These are phyloP conservation scores for Cheilosia urbana DNA, from an alignment of 2,888 invertebrate genomes.

Conservation along the genomic window DNA sequence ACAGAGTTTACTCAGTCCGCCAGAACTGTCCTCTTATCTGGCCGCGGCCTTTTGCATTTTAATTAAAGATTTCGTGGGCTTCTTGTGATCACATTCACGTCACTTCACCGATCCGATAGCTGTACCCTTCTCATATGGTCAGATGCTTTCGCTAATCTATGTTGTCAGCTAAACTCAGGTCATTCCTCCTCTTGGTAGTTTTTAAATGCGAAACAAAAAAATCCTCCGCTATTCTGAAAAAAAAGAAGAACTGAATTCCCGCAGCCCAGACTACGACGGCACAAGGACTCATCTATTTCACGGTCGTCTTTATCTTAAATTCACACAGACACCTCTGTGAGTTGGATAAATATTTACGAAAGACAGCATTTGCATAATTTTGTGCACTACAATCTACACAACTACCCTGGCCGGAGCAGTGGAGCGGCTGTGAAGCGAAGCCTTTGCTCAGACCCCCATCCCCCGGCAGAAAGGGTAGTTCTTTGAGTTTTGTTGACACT, in stretches of 20 bases:
- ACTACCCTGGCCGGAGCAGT: constrained; percentile 36
- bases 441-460: constrained; percentile 2
- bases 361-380: constrained; percentile 74
- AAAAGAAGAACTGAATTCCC: constrained; percentile 33
- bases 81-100: constrained; percentile 30
- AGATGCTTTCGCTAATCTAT: constrained; percentile 58
- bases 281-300: constrained; percentile 69
- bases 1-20: constrained; percentile 64
- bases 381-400: constrained; percentile 60
- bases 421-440: constrained; percentile 20
- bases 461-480: constrained; percentile 31
- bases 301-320: constrained; percentile 75
- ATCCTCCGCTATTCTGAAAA: constrained; percentile 12
- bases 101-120: constrained; percentile 45
- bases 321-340: constrained; percentile 74
- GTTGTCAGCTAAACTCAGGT: constrained; percentile 59
- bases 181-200: constrained; percentile 60
- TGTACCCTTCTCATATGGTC: constrained; percentile 53
- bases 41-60: constrained; percentile 39
- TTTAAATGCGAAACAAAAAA: constrained; percentile 17
- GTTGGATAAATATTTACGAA: constrained; percentile 75
- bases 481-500: constrained; percentile 71
- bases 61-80: constrained; percentile 58
- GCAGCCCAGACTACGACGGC: constrained; percentile 36
- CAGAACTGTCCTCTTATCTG: constrained; percentile 42